These are phyloP conservation scores for Didymodactylos carnosus DNA, from an alignment of 2,888 invertebrate genomes.

Conservation along the genomic window DNA sequence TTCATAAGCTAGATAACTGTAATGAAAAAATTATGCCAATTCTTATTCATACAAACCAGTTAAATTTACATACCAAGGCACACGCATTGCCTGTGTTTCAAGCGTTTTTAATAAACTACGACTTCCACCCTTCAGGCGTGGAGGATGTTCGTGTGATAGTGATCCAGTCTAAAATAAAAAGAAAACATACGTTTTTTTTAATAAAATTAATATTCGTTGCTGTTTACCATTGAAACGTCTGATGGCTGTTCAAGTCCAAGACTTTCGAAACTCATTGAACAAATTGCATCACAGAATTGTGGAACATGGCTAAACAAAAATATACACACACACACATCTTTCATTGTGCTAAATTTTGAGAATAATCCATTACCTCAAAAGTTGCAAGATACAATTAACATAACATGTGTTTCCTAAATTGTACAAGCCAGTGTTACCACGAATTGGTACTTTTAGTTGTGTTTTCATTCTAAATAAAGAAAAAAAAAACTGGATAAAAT, in stretches of 20 bases:
- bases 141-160: neutral
- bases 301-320: neutral
- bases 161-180: too few species aligned
- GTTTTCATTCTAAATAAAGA: neutral
- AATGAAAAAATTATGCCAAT: neutral
- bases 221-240: neutral
- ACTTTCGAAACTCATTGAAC: neutral
- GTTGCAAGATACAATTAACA: conserved; percentile 67
- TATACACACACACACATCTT: too few species aligned
- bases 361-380: too few species aligned
- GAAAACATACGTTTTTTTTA: neutral
- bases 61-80: neutral
- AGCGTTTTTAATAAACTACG: neutral
- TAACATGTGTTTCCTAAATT: conserved; percentile 73
- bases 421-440: conserved; percentile 42
- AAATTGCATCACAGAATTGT: neutral
- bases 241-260: neutral
- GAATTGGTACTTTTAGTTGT: neutral
- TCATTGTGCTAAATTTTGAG: neutral
- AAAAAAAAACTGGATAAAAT: neutral
- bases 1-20: neutral
- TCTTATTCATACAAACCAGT: too few species aligned
- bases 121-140: neutral
- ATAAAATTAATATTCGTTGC: neutral
- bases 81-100: neutral